Percentiles rank a stretch among this genome's conserved stretches.
Conservation (phyloP, 30 jellyfish, hydroid and myxozoan species). For the Sanderia malayensis region DNA sequence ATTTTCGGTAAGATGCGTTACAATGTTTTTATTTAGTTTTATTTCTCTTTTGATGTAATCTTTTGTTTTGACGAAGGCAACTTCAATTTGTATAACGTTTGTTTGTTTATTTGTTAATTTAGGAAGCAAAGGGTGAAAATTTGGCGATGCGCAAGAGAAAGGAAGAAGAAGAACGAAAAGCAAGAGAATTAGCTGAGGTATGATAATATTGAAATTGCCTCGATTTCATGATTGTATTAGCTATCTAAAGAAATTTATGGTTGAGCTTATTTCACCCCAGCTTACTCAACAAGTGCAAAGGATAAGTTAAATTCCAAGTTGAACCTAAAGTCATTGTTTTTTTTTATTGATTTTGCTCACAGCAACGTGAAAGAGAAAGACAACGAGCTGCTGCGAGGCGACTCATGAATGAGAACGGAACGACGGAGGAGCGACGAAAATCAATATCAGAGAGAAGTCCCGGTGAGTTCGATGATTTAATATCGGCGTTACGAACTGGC, state of each 20-base stretch:
- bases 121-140: conserved; percentile 95
- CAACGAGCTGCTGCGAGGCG: conserved; percentile 83
- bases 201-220: background rate
- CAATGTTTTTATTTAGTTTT: background rate
- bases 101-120: background rate
- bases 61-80: background rate
- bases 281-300: too few species aligned
- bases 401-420: conserved; percentile 66
- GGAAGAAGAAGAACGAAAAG: conserved; percentile 86
- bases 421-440: conserved; percentile 73
- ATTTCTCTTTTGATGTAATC: too few species aligned
- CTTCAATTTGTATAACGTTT: too few species aligned
- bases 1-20: conserved; percentile 64
- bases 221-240: background rate
- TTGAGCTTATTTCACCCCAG: too few species aligned
- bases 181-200: conserved; percentile 88
- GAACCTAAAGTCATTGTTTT: too few species aligned
- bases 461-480: conserved; percentile 93
- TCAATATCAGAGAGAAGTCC: conserved; percentile 96
- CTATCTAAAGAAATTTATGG: too few species aligned
- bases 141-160: conserved; percentile 67
- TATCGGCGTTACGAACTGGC: conserved; percentile 93
- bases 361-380: conserved; percentile 88
- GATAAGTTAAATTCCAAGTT: too few species aligned
- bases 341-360: conserved; percentile 10